Percentiles rank a stretch among this genome's conserved stretches.
Evolutionary conservation across 1,140 invertebrate genomes (phyloP).

Genomic region (Aphelinus atriplicis): DNA sequence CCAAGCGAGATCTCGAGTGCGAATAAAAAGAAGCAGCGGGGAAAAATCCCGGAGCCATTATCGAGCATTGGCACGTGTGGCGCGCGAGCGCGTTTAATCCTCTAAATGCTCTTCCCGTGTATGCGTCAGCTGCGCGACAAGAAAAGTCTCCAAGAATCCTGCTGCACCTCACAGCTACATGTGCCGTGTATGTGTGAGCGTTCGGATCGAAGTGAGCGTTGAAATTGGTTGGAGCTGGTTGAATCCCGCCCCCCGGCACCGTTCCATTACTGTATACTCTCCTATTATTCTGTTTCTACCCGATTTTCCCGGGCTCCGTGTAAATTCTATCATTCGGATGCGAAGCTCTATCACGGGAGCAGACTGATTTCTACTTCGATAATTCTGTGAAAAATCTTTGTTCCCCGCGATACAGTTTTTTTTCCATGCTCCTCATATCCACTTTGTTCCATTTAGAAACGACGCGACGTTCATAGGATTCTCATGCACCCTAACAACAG

Average conservation of each 20-base stretch:
- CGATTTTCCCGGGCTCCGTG: too few species aligned
- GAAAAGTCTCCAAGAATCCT: conserved; percentile 9
- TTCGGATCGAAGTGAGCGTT: background rate
- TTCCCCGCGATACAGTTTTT: too few species aligned
- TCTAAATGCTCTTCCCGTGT: conserved; percentile 24
- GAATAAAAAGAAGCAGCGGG: conserved; percentile 6
- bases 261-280: background rate
- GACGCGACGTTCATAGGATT: too few species aligned
- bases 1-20: background rate
- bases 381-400: too few species aligned
- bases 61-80: conserved; percentile 13
- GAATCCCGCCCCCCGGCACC: background rate
- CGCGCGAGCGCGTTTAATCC: conserved; percentile 16
- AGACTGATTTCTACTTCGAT: too few species aligned
- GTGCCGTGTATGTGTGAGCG: background rate
- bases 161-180: too few species aligned
- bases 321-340: too few species aligned
- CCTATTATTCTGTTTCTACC: too few species aligned
- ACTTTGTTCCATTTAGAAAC: too few species aligned
- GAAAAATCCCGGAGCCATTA: conserved; percentile 20
- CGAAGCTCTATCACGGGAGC: too few species aligned
- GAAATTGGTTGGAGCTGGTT: background rate
- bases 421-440: too few species aligned
- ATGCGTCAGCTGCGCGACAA: conserved; percentile 29
- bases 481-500: too few species aligned